Evolutionary conservation across 2,888 invertebrate genomes (phyloP).

Genomic region (Salpingus planirostris): DNA sequence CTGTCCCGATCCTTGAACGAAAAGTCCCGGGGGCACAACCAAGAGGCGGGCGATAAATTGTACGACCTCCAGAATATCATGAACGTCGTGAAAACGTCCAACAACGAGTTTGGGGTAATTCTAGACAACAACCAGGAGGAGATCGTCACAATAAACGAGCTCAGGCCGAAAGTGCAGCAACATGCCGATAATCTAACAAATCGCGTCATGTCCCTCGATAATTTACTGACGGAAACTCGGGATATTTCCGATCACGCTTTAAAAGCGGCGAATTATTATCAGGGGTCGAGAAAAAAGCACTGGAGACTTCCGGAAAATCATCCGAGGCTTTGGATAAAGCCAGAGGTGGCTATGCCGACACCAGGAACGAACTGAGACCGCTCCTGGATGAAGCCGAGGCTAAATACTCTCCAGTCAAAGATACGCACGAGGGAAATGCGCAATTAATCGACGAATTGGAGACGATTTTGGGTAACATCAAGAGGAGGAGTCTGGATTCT

Average conservation of each 20-base stretch:
- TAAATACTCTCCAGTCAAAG: slow-evolving; percentile 21
- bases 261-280: slow-evolving; percentile 74
- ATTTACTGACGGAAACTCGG: slow-evolving; percentile 57
- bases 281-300: slow-evolving; percentile 83
- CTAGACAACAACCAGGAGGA: slow-evolving; percentile 44
- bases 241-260: slow-evolving; percentile 70
- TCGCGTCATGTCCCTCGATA: slow-evolving; percentile 54
- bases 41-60: slow-evolving; percentile 21
- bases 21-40: slow-evolving; percentile 41
- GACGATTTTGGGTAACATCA: slow-evolving; percentile 35
- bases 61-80: slow-evolving; percentile 23
- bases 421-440: slow-evolving; percentile 27
- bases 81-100: slow-evolving; percentile 21
- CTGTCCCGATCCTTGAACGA: slow-evolving; percentile 43
- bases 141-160: slow-evolving; percentile 45
- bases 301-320: too few species aligned
- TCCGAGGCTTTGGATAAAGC: slow-evolving; percentile 58
- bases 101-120: slow-evolving; percentile 32
- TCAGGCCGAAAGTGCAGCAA: slow-evolving; percentile 49
- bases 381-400: slow-evolving; percentile 33
- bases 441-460: slow-evolving; percentile 40
- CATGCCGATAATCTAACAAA: slow-evolving; percentile 55
- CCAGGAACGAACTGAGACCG: slow-evolving; percentile 42
- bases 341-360: slow-evolving; percentile 54
- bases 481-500: slow-evolving; percentile 25